Evolutionary conservation across 2,888 invertebrate species (phyloP), one percentile per base, ranked within the genome.

Genomic region (Therioaphis trifolii): DNA sequence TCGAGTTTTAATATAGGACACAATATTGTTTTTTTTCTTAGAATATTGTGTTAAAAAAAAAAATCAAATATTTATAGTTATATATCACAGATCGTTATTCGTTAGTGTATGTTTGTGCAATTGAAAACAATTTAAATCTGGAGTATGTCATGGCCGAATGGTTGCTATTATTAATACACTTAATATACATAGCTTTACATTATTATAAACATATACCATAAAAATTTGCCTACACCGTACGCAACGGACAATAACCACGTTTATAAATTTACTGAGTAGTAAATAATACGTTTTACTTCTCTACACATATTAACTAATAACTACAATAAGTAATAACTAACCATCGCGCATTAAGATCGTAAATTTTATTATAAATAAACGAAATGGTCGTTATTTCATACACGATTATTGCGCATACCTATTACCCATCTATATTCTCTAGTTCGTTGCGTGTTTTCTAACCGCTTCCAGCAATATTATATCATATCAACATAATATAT

Each of bases 51-150:
- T 55, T 55, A 55, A 11, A 63, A 63, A 29, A 29, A 63, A 15
- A 63, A 5, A 55, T 66, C 15, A 35, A 66, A 68, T 68, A 68
- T 21, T 68, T 21, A 68, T 43, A 68, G 7, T 21, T 12, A 35
- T 27, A 12, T 43, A 76, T 43, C 43, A 5, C 27, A 49, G 15
- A 63, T 49, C 21, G 49, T 46, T 35, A 49, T 7, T 69, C 40
- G n/a, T 69, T 18, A 7, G n/a, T 27, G 7, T 72, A 14, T 24
- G 80, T 80, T 80, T 80, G 18, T 80, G 80, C 80, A 72, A 80
- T 58, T 71, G 71, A 71, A 80, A 71, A 80, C 58, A 71, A 80
- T 80, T 80, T 80, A 58, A 80, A 80, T 80, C 71, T 80, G 80
- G 71, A 80, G 80, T 80, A 80, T 80, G 80, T 80, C 80, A 80